phyloP scores from a whole-genome alignment of 2,797 vertebrate species.

The Lerista edwardsae region DNA sequence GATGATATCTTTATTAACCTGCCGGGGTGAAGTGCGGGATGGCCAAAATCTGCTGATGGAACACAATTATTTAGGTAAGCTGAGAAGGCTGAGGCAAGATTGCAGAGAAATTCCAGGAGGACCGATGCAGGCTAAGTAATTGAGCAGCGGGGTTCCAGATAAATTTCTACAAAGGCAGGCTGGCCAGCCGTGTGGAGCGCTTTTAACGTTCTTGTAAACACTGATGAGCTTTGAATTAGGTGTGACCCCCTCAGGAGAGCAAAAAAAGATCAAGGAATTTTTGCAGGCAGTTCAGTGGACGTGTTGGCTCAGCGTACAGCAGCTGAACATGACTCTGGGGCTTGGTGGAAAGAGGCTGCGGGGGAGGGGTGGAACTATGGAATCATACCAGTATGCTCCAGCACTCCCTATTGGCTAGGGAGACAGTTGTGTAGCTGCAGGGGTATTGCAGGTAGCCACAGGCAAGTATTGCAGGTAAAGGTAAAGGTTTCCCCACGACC shows the following conservation, averaged over 20 bases:
- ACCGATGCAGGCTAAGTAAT: constrained; percentile 15
- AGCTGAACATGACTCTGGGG: background rate
- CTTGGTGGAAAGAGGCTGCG: background rate
- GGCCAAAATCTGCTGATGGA: constrained; percentile 44
- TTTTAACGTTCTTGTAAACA: constrained; percentile 43
- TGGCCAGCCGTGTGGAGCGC: constrained; percentile 30
- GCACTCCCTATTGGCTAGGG: too few relatives aligned
- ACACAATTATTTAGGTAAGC: constrained; percentile 41
- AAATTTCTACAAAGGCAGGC: constrained; percentile 24
- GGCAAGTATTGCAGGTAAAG: too few relatives aligned
- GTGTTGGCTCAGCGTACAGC: background rate
- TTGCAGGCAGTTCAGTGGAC: constrained; percentile 27
- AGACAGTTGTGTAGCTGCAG: too few relatives aligned
- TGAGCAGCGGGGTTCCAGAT: background rate
- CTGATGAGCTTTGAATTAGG: constrained; percentile 34
- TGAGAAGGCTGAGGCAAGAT: background rate
- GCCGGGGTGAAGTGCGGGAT: constrained; percentile 35
- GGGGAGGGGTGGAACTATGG: too few relatives aligned
- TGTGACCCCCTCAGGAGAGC: background rate
- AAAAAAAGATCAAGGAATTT: constrained; percentile 23
- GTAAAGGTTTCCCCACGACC: too few relatives aligned
- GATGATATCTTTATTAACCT: constrained; percentile 53
- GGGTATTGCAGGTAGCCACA: too few relatives aligned
- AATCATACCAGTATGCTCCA: too few relatives aligned
- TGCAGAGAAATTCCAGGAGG: constrained; percentile 11